Evolutionary conservation across 2,888 invertebrate species (phyloP), one percentile per base, ranked within the genome.

Genomic region (Crossocerus cetratus): DNA sequence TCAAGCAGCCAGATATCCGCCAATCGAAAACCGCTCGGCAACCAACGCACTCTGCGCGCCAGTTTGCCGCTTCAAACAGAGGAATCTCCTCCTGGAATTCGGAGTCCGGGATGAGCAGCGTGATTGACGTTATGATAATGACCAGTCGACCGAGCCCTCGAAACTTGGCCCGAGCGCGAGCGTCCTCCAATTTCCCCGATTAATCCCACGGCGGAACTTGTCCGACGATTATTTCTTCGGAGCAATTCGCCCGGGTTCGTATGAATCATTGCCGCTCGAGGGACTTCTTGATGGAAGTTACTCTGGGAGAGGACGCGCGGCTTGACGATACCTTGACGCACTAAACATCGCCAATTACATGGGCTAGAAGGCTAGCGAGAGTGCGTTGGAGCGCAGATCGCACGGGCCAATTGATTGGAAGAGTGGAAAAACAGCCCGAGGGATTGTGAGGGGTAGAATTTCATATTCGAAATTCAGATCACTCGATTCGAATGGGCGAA

Each of bases 71-170:
- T 32, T 32, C 23, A 18, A 43, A n/a, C 20, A 57, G 14, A 14
- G n/a, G n/a, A 14, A 20, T 11, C 1, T 2, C n/a, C n/a, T 21
- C 13, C 32, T 11, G 32, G 16, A 57, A 57, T 57, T 57, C 16
- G n/a, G n/a, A 32, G 23, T 14, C n/a, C n/a, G 14, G 14, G 5
- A 13, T 55, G 21, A 16, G 13, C n/a, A 23, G 23, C 14, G 14
- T 57, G n/a, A n/a, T 20, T 53, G 43, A 53, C 23, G 16, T 49
- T 49, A 49, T 49, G 49, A 16, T 49, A 49, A 49, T 49, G 49
- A 49, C 49, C n/a, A 49, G 11, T 65, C 42, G 43, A n/a, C 45
- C 55, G 53, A 63, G 42, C 65, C 64, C 72, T 78, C 76, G 75
- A 77, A 72, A 72, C 67, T 67, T 57, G 59, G 4, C 23, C 21